Base-by-base conservation (phyloP, 2,797 vertebrate species). In the Garrulus glandarius region DNA sequence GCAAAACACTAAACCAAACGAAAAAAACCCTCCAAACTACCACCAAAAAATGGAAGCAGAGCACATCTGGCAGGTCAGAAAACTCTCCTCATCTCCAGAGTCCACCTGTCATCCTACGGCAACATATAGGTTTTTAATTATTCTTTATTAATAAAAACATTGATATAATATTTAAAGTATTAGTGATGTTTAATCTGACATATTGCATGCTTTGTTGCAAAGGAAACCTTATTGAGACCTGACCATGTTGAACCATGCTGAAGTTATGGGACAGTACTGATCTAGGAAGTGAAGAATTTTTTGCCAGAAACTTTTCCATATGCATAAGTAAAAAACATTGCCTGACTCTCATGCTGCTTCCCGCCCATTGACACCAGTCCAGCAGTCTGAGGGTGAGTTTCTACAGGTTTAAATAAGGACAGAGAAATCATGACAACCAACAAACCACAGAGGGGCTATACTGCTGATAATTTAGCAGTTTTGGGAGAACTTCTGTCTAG, bases 161-260 rank as follows among this genome's bases (percentile, higher is more conserved):
- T n/a, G 6, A 24, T 49, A 53, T 13, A 39, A 18, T 86, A 23
- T 24, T 56, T 37, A 37, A 61, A 39, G 4, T 60, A 32, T n/a
- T 75, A 24, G 5, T 43, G 10, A 23, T 78, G 11, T 76, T 89
- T 78, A 69, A 50, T 57, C 74, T 52, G 47, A 27, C 2, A 56
- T 53, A 39, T 19, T 53, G 13, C 12, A 21, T 46, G 44, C 10
- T 84, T 78, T 78, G 3, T 36, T 84, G 50, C 49, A 87, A 88
- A 64, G 15, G 21, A 75, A 84, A 32, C 1, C 1, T 49, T 59
- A 52, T 36, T 2, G 2, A 74, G 21, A 41, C 15, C 10, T 68
- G 46, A 32, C 4, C 0, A 0, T 6, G 3, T 55, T 61, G n/a
- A 87, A 39, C 20, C 6, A 68, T 8, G 3, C 15, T 8, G 23